Percentiles rank a stretch among this genome's conserved stretches.
Evolutionary conservation across 2,888 invertebrate genomes (phyloP).

Genomic region (Polymixis lichenea): DNA sequence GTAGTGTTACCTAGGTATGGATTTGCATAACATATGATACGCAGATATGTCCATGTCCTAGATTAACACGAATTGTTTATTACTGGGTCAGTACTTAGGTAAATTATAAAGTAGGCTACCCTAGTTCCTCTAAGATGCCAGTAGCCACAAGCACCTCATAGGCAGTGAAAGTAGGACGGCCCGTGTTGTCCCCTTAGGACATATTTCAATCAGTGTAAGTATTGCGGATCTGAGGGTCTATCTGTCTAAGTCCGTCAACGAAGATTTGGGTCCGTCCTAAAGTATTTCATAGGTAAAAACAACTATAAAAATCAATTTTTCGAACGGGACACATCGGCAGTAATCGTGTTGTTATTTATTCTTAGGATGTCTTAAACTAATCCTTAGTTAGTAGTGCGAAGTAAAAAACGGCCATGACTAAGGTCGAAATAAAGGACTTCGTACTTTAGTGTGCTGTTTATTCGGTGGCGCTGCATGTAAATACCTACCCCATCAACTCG

Average conservation of each 20-base stretch:
- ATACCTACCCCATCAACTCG: not conserved
- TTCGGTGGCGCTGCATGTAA: not conserved
- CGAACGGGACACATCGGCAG: too few species aligned
- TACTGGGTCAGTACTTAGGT: not conserved
- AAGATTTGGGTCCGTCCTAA: too few species aligned
- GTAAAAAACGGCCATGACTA: too few species aligned
- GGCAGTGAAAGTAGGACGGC: not conserved
- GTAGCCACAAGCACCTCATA: not conserved
- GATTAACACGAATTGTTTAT: not conserved
- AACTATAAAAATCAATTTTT: too few species aligned
- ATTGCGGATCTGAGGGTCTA: not conserved
- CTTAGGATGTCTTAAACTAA: too few species aligned
- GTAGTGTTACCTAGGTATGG: not conserved
- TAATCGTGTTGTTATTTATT: too few species aligned
- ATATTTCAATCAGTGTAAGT: not conserved
- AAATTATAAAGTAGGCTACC: not conserved
- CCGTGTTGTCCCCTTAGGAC: not conserved
- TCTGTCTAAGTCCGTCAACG: too few species aligned
- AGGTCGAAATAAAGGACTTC: too few species aligned
- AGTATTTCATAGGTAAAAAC: too few species aligned
- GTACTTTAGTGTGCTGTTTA: too few species aligned
- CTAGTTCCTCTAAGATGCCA: not conserved
- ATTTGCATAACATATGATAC: not conserved
- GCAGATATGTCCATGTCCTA: not conserved
- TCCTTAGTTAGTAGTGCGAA: too few species aligned